A percentile compares a stretch with the other conserved stretches of the same genome.
Evolutionary conservation across 2,888 invertebrate species (phyloP).

Genomic region (Synergus laeviventris): DNA sequence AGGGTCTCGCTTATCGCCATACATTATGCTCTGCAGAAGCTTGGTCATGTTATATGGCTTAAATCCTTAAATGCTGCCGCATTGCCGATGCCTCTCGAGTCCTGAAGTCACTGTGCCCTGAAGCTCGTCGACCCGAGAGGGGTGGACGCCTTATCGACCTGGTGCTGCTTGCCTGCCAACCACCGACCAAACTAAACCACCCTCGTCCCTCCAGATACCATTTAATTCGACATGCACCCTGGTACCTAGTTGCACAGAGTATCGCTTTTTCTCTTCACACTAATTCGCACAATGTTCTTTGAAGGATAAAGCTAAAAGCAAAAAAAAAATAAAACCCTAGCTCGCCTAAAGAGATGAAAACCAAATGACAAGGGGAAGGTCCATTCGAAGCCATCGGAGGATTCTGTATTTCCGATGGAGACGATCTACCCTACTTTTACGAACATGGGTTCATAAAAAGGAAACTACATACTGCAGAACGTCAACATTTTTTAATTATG

Average conservation of each 20-base stretch:
- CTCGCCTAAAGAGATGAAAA: conserved; percentile 10
- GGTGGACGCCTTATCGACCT: conserved; percentile 38
- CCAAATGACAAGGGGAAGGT: not conserved
- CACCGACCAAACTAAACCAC: not conserved
- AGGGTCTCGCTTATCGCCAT: conserved; percentile 5
- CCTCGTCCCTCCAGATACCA: not conserved
- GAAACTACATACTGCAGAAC: not conserved
- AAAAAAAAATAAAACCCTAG: not conserved
- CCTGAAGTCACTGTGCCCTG: conserved; percentile 29
- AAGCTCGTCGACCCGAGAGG: conserved; percentile 20
- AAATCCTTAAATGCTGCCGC: conserved; percentile 27
- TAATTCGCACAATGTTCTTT: conserved; percentile 20
- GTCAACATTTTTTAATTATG: no score
- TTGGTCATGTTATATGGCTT: conserved; percentile 19
- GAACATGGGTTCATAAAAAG: conserved; percentile 6
- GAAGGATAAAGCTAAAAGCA: not conserved
- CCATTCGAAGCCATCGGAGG: not conserved
- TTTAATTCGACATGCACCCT: conserved; percentile 1
- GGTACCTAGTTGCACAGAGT: conserved; percentile 34
- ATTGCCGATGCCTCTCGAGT: conserved; percentile 29
- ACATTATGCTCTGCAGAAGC: conserved; percentile 17
- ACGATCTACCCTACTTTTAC: conserved; percentile 6
- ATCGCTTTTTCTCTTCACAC: not conserved
- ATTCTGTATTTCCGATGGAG: not conserved
- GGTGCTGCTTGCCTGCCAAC: conserved; percentile 10